A percentile compares a stretch with the other conserved stretches of the same genome.
These are phyloP conservation scores for Nomada flava DNA, from an alignment of 2,888 invertebrate species.

Conservation along the genomic window DNA sequence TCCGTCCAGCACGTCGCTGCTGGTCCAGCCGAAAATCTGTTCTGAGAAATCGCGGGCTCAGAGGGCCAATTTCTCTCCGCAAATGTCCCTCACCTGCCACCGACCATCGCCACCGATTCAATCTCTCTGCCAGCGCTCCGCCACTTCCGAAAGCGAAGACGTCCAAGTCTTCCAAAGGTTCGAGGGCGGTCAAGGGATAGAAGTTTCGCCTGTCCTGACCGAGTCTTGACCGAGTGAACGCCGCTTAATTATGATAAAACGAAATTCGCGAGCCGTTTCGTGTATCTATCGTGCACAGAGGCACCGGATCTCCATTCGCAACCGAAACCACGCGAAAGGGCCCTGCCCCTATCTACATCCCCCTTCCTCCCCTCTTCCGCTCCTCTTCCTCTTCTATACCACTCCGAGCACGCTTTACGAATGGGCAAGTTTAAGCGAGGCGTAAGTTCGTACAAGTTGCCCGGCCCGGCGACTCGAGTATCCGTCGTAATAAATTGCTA, in stretches of 20 bases:
- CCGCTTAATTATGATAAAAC: constrained; percentile 67
- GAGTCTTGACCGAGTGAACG: constrained; percentile 56
- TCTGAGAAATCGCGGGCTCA: no score
- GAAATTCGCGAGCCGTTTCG: constrained; percentile 33
- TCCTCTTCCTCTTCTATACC: constrained; percentile 16
- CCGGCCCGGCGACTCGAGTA: constrained; percentile 50
- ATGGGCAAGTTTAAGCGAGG: constrained; percentile 62
- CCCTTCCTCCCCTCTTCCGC: background rate
- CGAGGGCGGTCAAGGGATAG: background rate
- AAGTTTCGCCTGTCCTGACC: constrained; percentile 5
- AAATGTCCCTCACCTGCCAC: no score
- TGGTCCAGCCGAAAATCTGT: no score
- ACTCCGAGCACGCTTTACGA: constrained; percentile 48
- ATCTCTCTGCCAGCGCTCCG: background rate
- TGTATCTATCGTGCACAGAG: constrained; percentile 17
- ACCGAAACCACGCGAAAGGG: constrained; percentile 60
- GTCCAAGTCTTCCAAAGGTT: constrained; percentile 8
- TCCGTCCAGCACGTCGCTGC: no score
- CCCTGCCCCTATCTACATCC: constrained; percentile 24
- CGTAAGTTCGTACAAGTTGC: constrained; percentile 69
- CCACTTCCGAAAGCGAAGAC: background rate
- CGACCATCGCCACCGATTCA: no score
- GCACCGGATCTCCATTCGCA: constrained; percentile 50
- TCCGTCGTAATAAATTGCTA: constrained; percentile 69
- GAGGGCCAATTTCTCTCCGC: no score